phyloP scores from a whole-genome alignment of 2,888 invertebrate species.

The Diplolepis rosae region DNA sequence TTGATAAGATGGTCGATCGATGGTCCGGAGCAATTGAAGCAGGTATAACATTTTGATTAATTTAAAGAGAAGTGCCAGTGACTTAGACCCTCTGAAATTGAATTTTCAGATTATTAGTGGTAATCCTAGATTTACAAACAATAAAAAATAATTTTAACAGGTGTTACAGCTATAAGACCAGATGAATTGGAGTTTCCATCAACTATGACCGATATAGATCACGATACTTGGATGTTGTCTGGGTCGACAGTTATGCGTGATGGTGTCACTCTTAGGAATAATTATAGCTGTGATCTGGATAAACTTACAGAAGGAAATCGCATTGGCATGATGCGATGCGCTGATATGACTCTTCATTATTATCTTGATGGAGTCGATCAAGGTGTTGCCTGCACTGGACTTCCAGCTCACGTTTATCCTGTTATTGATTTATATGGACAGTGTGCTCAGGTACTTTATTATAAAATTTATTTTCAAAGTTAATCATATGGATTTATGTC shows the following conservation, averaged over 20 bases:
- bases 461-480: too few relatives aligned
- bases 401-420: conserved; percentile 89
- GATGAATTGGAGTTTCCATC: conserved; percentile 91
- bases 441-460: conserved; percentile 86
- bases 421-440: conserved; percentile 97
- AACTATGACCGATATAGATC: conserved; percentile 93
- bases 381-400: conserved; percentile 87
- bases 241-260: conserved; percentile 95
- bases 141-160: too few relatives aligned
- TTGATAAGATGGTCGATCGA: conserved; percentile 93
- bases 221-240: conserved; percentile 94
- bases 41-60: conserved; percentile 73
- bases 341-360: conserved; percentile 89
- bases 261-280: conserved; percentile 88
- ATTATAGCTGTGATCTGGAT: conserved; percentile 91
- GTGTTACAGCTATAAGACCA: conserved; percentile 76
- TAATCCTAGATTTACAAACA: too few relatives aligned
- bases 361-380: conserved; percentile 91
- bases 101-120: too few relatives aligned
- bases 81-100: too few relatives aligned
- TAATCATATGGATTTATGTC: too few relatives aligned
- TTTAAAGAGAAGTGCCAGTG: not conserved
- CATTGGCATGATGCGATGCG: conserved; percentile 91
- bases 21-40: conserved; percentile 96
- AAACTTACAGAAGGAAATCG: conserved; percentile 85